A percentile compares a stretch with the other conserved stretches of the same genome.
Conservation (phyloP, 2,113 vertebrate species). For the human (Homo sapiens) region DNA sequence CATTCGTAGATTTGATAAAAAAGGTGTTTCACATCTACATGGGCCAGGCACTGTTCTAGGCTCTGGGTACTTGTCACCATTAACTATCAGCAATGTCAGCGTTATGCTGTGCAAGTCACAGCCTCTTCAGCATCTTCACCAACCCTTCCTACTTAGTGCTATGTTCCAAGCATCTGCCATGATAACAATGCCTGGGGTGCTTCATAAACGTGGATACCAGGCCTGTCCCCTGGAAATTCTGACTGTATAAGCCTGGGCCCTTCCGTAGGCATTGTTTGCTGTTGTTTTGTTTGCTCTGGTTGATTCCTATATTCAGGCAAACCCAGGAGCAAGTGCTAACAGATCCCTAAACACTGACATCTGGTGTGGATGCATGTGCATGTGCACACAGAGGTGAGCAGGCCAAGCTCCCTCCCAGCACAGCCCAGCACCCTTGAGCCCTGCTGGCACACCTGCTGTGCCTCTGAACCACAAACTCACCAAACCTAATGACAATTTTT, state of each 20-base stretch:
- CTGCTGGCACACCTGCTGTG: not conserved
- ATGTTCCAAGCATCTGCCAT: not conserved
- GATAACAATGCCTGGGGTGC: not conserved
- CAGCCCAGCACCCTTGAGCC: not conserved
- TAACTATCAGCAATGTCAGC: rapidly evolving
- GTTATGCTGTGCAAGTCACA: rapidly evolving
- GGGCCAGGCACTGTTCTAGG: not conserved
- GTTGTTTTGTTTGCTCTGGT: not conserved
- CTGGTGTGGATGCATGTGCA: not conserved
- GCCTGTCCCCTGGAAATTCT: not conserved
- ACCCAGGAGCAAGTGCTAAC: not conserved
- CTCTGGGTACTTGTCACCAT: not conserved
- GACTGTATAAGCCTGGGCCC: not conserved
- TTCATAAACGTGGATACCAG: not conserved
- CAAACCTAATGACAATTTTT: slow-evolving; percentile 65
- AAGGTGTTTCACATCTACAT: not conserved
- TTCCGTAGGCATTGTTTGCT: not conserved
- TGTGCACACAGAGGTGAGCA: not conserved
- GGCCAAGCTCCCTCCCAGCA: not conserved
- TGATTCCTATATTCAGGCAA: not conserved
- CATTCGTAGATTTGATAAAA: not conserved
- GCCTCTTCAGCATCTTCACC: not conserved
- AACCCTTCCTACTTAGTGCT: not conserved
- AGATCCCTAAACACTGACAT: not conserved
- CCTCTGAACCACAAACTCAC: slow-evolving; percentile 43